Evolutionary conservation across 2,113 vertebrate species (phyloP).

Genomic region (Cyrtonyx montezumae): DNA sequence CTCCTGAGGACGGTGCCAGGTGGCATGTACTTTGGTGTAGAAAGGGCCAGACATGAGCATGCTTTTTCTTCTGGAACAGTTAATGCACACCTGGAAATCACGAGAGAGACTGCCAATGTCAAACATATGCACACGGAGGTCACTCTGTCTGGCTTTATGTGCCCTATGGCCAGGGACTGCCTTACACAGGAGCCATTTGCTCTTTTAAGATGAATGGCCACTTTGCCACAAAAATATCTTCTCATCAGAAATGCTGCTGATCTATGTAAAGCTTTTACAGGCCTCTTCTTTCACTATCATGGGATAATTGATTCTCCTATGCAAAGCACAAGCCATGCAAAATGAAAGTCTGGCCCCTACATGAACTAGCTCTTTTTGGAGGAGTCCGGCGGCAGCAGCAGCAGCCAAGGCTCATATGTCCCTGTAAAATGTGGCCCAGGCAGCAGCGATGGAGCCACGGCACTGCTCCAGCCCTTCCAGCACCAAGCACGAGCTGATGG

Average conservation of each 20-base stretch:
- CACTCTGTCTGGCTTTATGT: neutral
- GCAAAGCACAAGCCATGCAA: neutral
- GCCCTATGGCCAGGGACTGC: neutral
- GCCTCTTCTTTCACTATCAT: neutral
- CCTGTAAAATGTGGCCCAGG: neutral
- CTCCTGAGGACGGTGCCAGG: neutral
- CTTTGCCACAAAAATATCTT: neutral
- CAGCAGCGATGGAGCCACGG: fast-evolving
- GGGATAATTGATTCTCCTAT: neutral
- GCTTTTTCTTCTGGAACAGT: constrained; percentile 54
- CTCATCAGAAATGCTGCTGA: neutral
- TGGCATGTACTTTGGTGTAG: neutral
- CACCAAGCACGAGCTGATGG: neutral
- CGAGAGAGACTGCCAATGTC: constrained; percentile 8
- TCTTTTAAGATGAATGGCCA: neutral
- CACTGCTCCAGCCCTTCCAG: neutral
- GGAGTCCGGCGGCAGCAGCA: neutral
- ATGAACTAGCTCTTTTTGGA: neutral
- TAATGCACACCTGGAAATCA: constrained; percentile 43
- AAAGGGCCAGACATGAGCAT: fast-evolving
- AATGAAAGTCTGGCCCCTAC: neutral
- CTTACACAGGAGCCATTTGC: neutral
- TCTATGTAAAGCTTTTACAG: neutral
- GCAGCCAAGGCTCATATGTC: neutral
- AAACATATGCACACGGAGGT: constrained; percentile 16